Evolutionary conservation across 2,888 invertebrate genomes (phyloP).

Genomic region (Apoderus coryli): DNA sequence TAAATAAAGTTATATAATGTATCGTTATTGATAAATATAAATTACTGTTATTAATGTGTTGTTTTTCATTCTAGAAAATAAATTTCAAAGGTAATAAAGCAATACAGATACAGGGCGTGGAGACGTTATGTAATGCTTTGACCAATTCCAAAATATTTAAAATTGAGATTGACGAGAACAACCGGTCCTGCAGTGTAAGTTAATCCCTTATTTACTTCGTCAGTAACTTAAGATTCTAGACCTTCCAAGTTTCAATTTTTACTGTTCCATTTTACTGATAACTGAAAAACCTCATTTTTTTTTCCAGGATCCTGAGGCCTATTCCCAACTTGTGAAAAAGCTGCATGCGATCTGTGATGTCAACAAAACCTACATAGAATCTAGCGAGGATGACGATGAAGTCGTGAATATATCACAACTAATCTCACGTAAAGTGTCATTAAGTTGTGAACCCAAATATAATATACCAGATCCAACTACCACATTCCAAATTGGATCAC

Average conservation of each 20-base stretch:
- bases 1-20: too few relatives aligned
- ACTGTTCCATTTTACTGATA: constrained; percentile 3
- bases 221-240: too few relatives aligned
- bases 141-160: constrained; percentile 27
- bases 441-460: constrained; percentile 26
- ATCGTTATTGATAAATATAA: too few relatives aligned
- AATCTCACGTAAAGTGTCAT: constrained; percentile 26
- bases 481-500: constrained; percentile 17
- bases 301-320: constrained; percentile 26
- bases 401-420: constrained; percentile 20
- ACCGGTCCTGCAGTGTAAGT: constrained; percentile 29
- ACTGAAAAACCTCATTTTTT: constrained; percentile 1
- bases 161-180: constrained; percentile 28
- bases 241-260: too few relatives aligned
- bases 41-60: too few relatives aligned
- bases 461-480: constrained; percentile 16
- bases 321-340: constrained; percentile 27
- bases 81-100: constrained; percentile 30
- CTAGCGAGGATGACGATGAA: constrained; percentile 19
- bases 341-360: constrained; percentile 27
- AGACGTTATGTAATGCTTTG: constrained; percentile 26
- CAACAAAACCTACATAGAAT: constrained; percentile 22
- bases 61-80: constrained; percentile 23
- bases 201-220: too few relatives aligned
- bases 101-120: constrained; percentile 26